phyloP scores from a whole-genome alignment of 2,888 invertebrate genomes.

The Hedychridium roseum region DNA sequence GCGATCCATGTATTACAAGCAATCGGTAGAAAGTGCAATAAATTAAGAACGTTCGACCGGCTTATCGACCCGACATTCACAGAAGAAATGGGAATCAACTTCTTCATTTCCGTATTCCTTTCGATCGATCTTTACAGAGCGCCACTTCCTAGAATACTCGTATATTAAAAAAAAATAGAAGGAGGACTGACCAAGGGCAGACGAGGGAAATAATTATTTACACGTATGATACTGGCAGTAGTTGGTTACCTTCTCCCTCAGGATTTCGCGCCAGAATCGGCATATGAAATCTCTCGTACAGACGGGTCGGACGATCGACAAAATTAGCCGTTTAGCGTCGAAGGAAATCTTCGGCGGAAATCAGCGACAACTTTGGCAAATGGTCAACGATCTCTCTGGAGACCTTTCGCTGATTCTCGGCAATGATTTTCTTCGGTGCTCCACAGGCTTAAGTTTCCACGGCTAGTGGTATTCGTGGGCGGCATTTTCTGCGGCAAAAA shows the following conservation, averaged over 20 bases:
- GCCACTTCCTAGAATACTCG: slow-evolving; percentile 23
- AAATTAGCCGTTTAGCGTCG: slow-evolving; percentile 1
- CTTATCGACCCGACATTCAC: slow-evolving; percentile 29
- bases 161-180: slow-evolving; percentile 28
- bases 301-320: slow-evolving; percentile 3
- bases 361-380: slow-evolving; percentile 23
- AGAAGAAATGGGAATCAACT: no score
- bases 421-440: slow-evolving; percentile 14
- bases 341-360: slow-evolving; percentile 11
- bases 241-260: slow-evolving; percentile 31
- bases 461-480: no score
- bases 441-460: no score
- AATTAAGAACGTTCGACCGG: slow-evolving; percentile 5
- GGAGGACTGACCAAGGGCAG: slow-evolving; percentile 6
- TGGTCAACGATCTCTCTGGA: no score
- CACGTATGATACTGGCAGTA: slow-evolving; percentile 59
- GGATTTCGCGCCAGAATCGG: slow-evolving; percentile 15
- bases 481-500: neutral
- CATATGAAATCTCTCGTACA: slow-evolving; percentile 14
- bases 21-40: slow-evolving; percentile 5
- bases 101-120: slow-evolving; percentile 33
- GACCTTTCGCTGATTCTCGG: no score
- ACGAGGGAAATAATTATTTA: slow-evolving; percentile 34
- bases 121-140: no score
- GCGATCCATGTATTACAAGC: slow-evolving; percentile 12